Conservation (phyloP, 2,888 invertebrate species). For the Polydrusus pterygomalis region DNA sequence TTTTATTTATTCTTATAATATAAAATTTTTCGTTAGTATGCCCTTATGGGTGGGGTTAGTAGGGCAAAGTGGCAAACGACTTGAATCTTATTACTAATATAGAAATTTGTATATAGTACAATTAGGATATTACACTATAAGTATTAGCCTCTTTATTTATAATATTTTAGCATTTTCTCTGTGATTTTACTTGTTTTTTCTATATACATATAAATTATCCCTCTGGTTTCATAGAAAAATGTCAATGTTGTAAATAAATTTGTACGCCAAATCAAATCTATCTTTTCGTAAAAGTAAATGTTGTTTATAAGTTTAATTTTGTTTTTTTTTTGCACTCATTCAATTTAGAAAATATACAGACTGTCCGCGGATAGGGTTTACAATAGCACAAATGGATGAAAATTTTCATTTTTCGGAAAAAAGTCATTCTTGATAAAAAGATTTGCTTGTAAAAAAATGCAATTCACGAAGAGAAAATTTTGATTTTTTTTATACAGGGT, state of each 20-base stretch:
- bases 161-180: constrained; percentile 44
- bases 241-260: constrained; percentile 58
- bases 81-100: constrained; percentile 11
- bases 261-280: constrained; percentile 50
- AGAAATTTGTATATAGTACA: constrained; percentile 24
- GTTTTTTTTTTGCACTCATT: constrained; percentile 8
- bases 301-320: constrained; percentile 21
- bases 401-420: too few relatives aligned
- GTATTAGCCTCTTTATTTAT: constrained; percentile 30
- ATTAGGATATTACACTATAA: background rate
- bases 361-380: too few relatives aligned
- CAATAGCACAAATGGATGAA: too few relatives aligned
- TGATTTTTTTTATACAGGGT: too few relatives aligned
- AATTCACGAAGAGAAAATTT: too few relatives aligned
- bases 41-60: background rate
- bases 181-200: constrained; percentile 49
- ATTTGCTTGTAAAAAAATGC: too few relatives aligned
- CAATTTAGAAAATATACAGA: too few relatives aligned
- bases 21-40: background rate
- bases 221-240: constrained; percentile 41
- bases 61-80: constrained; percentile 14
- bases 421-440: too few relatives aligned
- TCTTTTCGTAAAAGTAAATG: constrained; percentile 47
- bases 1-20: too few relatives aligned
- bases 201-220: constrained; percentile 25